Base-by-base conservation (phyloP, 2,888 invertebrate species). In the Clunio marinus region DNA sequence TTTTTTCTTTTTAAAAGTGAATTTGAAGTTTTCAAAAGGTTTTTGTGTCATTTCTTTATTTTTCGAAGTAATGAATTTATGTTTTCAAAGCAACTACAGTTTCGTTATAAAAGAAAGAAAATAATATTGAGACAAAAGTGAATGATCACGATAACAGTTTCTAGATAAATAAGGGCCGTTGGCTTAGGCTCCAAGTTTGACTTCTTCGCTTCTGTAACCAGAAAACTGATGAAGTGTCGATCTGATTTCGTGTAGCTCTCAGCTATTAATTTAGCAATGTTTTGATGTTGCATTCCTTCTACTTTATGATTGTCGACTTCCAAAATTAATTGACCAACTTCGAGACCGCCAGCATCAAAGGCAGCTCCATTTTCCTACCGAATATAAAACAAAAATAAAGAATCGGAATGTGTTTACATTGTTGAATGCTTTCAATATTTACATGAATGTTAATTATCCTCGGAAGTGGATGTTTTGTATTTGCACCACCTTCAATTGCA, bases 381-480 rank as follows among this genome's bases (percentile, higher is more conserved):
- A 51, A 27, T 57, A 24, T 32, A 3, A 51, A 10, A n/a, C n/a
- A n/a, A 24, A 17, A 41, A 45, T 45, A 8, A 22, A 13, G n/a
- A 13, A 45, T 45, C 17, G 15, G 17, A 17, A 45, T 45, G 15
- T 13, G 35, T 13, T 13, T 13, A 13, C 35, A 32, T 32, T 32
- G n/a, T 32, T 8, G 35, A 13, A 4, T 45, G 15, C 7, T 4
- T 45, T 45, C 45, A 45, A 45, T 17, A 24, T 58, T 41, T 20
- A 68, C 68, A 41, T 68, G 68, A 68, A 68, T 68, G 41, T 68
- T 68, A 27, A 68, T 68, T 4, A 68, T 68, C 32, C 68, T 68
- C 41, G 68, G 68, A 24, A 68, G 24, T 1, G 68, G 68, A 45
- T 68, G 68, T 25, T 68, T 68, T 27, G 68, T 68, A 55, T 68